Conservation (phyloP, 2,797 vertebrate genomes). For the Sebastes vulpes region DNA sequence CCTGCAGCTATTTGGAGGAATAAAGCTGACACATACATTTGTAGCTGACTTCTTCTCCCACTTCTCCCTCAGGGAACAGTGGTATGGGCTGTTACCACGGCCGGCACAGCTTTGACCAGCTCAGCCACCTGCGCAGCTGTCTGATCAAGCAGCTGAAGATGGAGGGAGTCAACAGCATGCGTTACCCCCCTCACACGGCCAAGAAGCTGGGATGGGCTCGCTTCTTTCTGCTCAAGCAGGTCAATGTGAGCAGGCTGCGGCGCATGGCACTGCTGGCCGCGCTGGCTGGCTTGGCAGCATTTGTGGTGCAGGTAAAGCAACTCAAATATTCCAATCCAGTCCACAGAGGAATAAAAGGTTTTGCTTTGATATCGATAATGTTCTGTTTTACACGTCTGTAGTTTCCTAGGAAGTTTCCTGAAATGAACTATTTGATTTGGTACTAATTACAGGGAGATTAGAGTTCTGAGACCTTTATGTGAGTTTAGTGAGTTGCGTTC, state of each 20-base stretch:
- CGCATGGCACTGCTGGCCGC: constrained; percentile 50
- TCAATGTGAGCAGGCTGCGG: constrained; percentile 61
- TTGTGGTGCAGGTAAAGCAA: constrained; percentile 75
- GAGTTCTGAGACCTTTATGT: not conserved
- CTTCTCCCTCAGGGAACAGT: constrained; percentile 84
- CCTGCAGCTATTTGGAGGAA: not conserved
- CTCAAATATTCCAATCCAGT: not conserved
- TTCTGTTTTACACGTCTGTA: not conserved
- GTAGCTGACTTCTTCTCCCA: not conserved
- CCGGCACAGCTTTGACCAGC: constrained; percentile 87
- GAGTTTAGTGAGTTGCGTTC: not conserved
- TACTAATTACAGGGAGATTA: not conserved
- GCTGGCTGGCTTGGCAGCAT: constrained; percentile 56
- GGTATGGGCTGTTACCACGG: constrained; percentile 91
- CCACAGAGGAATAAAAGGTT: not conserved
- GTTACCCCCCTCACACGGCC: constrained; percentile 86
- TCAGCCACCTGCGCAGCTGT: constrained; percentile 90
- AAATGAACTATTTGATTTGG: not conserved
- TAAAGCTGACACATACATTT: not conserved
- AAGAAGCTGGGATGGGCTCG: constrained; percentile 79
- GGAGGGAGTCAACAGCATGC: constrained; percentile 83
- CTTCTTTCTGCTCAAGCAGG: constrained; percentile 73
- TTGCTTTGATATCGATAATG: not conserved
- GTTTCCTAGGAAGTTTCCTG: not conserved
- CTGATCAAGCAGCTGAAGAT: constrained; percentile 89